Evolutionary conservation across 2,797 vertebrate genomes (phyloP), one percentile per base, ranked within the genome.

Genomic region (Poecilia velifera): DNA sequence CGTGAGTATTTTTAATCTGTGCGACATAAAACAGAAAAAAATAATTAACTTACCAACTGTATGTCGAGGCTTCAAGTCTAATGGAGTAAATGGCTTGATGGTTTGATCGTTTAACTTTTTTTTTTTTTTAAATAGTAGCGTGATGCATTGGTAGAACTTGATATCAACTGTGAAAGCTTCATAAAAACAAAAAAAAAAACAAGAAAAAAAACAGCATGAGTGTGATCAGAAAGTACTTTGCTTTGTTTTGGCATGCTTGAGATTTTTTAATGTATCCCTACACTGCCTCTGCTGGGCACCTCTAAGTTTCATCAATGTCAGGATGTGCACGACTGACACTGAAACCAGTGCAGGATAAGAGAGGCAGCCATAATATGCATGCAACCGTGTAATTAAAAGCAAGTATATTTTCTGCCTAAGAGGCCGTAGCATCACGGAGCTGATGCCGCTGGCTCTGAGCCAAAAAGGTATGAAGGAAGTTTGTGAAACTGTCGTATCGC

Each of bases 321-420:
- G 18, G 62, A 39, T 66, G 34, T 39, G 34, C 34, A 66, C 18
- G 18, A 66, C 62, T 22, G 62, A 22, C 16, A 66, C 34, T 66
- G 31, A 39, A 39, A 22, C 31, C 34, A 36, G 22, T 22, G 14
- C 62, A 39, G 34, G 34, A 66, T 20, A 39, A 36, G 16, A 66
- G 34, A 66, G 34, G 62, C 62, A 66, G 62, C 62, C 18, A 39
- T 66, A 66, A 66, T 39, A 66, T 66, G 1, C 18, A 39, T 66
- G 62, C 34, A 66, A 39, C 62, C 34, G 34, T 66, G 34, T 66
- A 39, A 39, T 66, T 39, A 66, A 66, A 66, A 66, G 62, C 62
- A 66, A 66, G 62, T 66, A 36, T 66, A 66, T 36, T 66, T 66
- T 66, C 62, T 39, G 64, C 64, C 36, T 25, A 68, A 39, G 64